These are phyloP conservation scores for Okamejei kenojei DNA, from an alignment of 2,797 vertebrate genomes.

Conservation along the genomic window DNA sequence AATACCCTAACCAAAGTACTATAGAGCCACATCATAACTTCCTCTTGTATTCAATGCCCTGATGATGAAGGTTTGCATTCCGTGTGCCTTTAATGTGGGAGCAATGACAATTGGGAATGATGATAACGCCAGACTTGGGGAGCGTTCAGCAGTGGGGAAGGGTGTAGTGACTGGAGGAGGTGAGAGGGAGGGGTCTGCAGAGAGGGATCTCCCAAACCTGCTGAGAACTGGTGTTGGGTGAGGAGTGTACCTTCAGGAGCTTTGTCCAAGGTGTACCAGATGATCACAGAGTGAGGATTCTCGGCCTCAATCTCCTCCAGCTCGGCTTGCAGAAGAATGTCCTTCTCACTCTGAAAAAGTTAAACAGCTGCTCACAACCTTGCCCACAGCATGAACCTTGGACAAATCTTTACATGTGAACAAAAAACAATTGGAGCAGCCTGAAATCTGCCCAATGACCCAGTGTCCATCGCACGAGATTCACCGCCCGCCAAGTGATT, in stretches of 20 bases:
- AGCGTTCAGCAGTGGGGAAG: neutral
- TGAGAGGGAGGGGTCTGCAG: neutral
- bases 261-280: slow-evolving; percentile 87
- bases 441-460: no score
- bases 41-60: no score
- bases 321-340: slow-evolving; percentile 80
- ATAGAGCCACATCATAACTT: no score
- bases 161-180: neutral
- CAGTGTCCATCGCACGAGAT: no score
- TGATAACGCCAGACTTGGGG: no score
- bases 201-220: neutral
- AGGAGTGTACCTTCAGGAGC: slow-evolving; percentile 67
- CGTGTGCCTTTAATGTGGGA: no score
- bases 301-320: slow-evolving; percentile 78
- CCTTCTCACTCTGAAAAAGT: slow-evolving; percentile 74
- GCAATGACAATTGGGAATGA: no score
- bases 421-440: no score
- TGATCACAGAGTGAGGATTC: slow-evolving; percentile 73
- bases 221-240: neutral
- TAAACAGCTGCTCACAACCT: neutral
- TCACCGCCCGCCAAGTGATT: no score
- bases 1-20: no score
- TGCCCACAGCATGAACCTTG: rapidly evolving
- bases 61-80: no score
- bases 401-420: neutral